A percentile compares a stretch with the other conserved stretches of the same genome.
Conservation (phyloP, 2,113 vertebrate genomes). For the Sylvilagus bachmani region DNA sequence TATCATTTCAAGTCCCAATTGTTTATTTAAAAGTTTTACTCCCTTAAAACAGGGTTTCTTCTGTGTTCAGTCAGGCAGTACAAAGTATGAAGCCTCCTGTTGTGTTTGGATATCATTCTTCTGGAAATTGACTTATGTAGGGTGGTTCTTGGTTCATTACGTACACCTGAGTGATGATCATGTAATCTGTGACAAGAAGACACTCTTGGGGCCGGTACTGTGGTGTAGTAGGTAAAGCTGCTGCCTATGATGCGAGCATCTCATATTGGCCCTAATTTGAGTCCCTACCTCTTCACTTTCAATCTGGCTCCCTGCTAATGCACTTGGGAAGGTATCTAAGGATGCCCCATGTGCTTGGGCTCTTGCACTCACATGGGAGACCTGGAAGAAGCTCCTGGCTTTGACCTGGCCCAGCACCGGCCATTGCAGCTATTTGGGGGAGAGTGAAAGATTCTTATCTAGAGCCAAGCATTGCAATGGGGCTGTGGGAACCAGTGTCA, state of each 20-base stretch:
- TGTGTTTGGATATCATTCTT: background rate
- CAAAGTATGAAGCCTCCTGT: background rate
- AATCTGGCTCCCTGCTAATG: too few species aligned
- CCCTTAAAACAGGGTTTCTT: background rate
- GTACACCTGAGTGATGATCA: background rate
- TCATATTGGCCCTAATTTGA: too few species aligned
- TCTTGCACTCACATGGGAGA: too few species aligned
- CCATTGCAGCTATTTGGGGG: too few species aligned
- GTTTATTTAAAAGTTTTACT: background rate
- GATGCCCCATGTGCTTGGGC: too few species aligned
- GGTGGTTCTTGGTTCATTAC: background rate
- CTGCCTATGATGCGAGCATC: too few species aligned
- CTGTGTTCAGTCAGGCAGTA: background rate
- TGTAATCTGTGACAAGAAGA: background rate
- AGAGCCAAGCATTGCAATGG: background rate
- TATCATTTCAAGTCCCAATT: slow-evolving; percentile 17
- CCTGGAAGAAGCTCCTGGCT: too few species aligned
- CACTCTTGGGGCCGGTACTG: background rate
- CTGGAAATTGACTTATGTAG: background rate
- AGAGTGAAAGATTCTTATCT: background rate
- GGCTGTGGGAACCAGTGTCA: background rate
- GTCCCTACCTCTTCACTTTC: too few species aligned
- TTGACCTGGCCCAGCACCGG: too few species aligned
- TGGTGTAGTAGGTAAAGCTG: too few species aligned
- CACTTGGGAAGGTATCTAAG: too few species aligned